Evolutionary conservation across 2,797 vertebrate species (phyloP), one percentile per base, ranked within the genome.

Genomic region (Macropodus opercularis): DNA sequence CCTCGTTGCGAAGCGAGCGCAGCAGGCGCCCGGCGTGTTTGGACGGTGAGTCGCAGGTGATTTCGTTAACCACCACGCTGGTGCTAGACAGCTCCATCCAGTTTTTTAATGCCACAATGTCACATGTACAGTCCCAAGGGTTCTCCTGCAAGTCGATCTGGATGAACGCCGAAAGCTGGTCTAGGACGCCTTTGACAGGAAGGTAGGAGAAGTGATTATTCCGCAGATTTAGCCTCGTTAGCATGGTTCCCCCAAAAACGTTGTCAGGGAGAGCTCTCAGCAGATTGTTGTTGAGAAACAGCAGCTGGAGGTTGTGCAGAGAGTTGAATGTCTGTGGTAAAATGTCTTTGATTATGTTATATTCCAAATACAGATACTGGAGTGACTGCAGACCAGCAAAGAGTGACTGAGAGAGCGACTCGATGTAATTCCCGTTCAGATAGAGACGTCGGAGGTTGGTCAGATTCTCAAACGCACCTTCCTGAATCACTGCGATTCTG

Each of bases 91-190:
- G 91, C 77, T 99, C 96, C 84, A 98, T 98, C 97, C 97, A 99
- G 87, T 97, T 96, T 75, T 98, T 97, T 9, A 99, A 92, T 0
- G 95, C 94, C 79, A 99, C 92, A 18, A 98, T 98, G 65, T 96
- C 92, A 54, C 97, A 99, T 0, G 94, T 96, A 84, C 97, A 99
- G 87, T 99, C 96, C 97, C 97, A 99, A 0, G 97, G 97, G 74
- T 99, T 99, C 82, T 99, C 97, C 75, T 98, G 96, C 15, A 99
- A 94, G 77, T 99, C 97, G 4, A 99, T 99, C 90, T 99, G 97
- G 79, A 99, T 97, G 21, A 98, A 95, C 5, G 96, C 94, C 0
- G 96, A 96, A 0, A 99, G 94, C 90, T 98, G 96, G 78, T 99
- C 96, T 19, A 99, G 87, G 24, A 99, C 95, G 0, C 96, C 96